Percentiles rank a stretch among this genome's conserved stretches.
These are phyloP conservation scores for Campylorhamphus procurvoides DNA, from an alignment of 2,113 vertebrate species.

Conservation along the genomic window DNA sequence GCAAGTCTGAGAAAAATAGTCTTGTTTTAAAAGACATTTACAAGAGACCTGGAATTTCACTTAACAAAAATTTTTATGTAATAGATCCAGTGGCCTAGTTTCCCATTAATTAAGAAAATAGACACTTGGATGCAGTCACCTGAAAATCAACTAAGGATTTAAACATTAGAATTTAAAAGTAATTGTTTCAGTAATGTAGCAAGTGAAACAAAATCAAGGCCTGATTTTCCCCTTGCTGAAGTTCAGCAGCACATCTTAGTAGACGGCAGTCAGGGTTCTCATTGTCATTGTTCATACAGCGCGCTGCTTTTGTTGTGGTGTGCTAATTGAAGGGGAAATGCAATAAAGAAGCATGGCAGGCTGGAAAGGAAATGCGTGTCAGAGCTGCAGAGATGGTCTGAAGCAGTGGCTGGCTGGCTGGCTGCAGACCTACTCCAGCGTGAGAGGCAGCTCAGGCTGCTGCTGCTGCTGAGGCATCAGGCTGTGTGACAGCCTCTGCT, in stretches of 20 bases:
- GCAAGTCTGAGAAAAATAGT: not conserved
- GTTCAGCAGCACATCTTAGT: not conserved
- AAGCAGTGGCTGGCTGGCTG: not conserved
- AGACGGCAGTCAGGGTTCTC: not conserved
- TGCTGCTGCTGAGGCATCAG: not conserved
- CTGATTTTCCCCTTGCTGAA: not conserved
- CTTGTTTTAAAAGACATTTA: constrained; percentile 34
- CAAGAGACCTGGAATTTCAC: constrained; percentile 33
- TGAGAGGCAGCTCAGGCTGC: not conserved
- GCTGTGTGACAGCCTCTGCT: not conserved
- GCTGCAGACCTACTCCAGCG: constrained; percentile 23
- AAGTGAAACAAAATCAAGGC: not conserved
- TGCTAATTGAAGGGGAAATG: not conserved
- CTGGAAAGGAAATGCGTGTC: not conserved
- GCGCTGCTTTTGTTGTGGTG: not conserved
- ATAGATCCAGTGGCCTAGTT: constrained; percentile 46
- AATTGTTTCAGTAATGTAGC: not conserved
- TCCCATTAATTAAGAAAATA: constrained; percentile 36
- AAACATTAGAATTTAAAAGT: not conserved
- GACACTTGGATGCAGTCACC: constrained; percentile 7
- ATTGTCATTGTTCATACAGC: not conserved
- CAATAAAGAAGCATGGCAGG: not conserved
- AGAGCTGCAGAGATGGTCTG: not conserved
- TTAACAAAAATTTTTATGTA: constrained; percentile 29
- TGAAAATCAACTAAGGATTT: constrained; percentile 23